These are phyloP conservation scores for Drosophila bocki DNA, from an alignment of 1,140 invertebrate species.

Conservation along the genomic window DNA sequence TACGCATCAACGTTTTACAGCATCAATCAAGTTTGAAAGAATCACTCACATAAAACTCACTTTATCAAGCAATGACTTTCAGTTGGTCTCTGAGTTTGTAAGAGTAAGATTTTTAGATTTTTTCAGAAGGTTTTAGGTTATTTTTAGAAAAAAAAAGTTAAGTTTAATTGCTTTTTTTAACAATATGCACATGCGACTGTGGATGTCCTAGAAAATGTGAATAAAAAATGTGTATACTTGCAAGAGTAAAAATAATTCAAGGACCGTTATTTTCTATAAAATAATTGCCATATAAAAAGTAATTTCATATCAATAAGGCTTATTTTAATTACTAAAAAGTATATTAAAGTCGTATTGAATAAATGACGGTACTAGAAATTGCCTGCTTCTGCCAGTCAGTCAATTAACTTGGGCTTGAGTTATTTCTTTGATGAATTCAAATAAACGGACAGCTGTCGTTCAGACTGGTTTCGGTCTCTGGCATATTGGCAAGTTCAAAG, in stretches of 20 bases:
- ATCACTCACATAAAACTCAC: constrained; percentile 2
- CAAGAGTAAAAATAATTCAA: background rate
- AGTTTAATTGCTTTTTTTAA: too few relatives aligned
- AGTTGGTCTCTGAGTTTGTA: background rate
- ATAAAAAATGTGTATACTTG: background rate
- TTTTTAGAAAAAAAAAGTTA: too few relatives aligned
- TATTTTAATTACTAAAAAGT: background rate
- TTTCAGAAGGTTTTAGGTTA: too few relatives aligned
- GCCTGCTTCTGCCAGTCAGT: background rate
- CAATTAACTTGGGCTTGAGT: background rate
- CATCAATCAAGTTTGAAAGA: constrained; percentile 15
- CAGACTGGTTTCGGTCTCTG: background rate
- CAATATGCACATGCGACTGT: too few relatives aligned
- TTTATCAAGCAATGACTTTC: background rate
- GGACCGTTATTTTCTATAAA: background rate
- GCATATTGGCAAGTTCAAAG: constrained; percentile 4
- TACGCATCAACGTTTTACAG: background rate
- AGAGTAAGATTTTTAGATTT: too few relatives aligned
- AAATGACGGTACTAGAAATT: background rate
- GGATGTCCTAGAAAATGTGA: background rate
- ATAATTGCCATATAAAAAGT: background rate
- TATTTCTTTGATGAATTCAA: constrained; percentile 18
- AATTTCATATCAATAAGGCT: background rate
- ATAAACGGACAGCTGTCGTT: constrained; percentile 6
- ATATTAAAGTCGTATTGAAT: background rate